phyloP scores from a whole-genome alignment of 2,797 vertebrate genomes.

The Loris lydekkerianus region DNA sequence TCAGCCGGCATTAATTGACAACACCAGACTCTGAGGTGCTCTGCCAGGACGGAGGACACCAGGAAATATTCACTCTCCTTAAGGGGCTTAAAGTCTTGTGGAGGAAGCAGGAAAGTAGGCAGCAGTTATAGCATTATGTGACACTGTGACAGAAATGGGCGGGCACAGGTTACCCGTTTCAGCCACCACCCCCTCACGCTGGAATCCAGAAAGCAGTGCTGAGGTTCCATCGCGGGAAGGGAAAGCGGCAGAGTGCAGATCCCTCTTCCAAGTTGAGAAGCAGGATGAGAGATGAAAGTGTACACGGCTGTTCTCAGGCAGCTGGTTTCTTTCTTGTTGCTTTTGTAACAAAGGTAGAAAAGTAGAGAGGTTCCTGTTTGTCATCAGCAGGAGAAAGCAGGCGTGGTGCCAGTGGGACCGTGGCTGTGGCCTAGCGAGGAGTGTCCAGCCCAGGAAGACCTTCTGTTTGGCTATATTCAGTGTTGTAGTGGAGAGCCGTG shows the following conservation, averaged over 20 bases:
- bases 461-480: background rate
- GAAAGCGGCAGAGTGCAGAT: background rate
- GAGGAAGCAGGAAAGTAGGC: background rate
- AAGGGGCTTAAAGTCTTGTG: background rate
- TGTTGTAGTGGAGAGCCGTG: background rate
- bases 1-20: background rate
- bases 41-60: background rate
- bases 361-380: background rate
- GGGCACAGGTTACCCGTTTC: background rate
- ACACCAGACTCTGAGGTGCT: background rate
- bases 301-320: background rate
- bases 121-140: background rate
- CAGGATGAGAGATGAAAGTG: background rate
- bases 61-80: background rate
- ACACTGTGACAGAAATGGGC: background rate
- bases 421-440: background rate
- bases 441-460: background rate
- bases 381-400: background rate
- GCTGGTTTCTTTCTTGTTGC: background rate
- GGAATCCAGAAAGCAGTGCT: background rate
- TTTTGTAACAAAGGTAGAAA: slow-evolving; percentile 10
- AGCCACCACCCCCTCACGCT: background rate
- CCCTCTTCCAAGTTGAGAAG: background rate
- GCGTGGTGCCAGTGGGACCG: background rate
- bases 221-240: background rate